A percentile compares a stretch with the other conserved stretches of the same genome.
Conservation (phyloP, 2,113 vertebrate genomes). For the Poecilia latipinna region DNA sequence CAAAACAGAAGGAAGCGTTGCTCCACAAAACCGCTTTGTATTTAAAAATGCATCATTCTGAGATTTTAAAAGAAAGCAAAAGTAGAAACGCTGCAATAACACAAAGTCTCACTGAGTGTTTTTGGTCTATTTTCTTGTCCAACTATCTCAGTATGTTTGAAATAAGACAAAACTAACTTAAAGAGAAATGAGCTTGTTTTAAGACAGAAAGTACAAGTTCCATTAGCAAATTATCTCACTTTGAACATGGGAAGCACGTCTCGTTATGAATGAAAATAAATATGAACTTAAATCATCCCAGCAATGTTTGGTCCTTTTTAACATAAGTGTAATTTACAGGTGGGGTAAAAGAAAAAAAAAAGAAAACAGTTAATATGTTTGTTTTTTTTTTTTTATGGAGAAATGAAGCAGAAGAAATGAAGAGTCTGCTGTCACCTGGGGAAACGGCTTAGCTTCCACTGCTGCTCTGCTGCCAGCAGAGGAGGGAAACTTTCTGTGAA, state of each 20-base stretch:
- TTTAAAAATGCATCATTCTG: not conserved
- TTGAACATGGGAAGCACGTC: too few species aligned
- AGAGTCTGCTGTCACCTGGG: not conserved
- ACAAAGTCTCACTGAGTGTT: too few species aligned
- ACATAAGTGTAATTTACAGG: not conserved
- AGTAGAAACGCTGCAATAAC: too few species aligned
- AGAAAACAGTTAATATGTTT: too few species aligned
- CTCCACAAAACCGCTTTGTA: not conserved
- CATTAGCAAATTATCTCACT: too few species aligned
- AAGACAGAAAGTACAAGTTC: too few species aligned
- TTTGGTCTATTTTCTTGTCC: too few species aligned
- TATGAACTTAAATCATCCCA: not conserved
- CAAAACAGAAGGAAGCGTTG: conserved; percentile 8
- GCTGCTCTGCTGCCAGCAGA: not conserved
- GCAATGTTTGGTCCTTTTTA: not conserved
- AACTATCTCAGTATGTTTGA: too few species aligned
- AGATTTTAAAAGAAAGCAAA: too few species aligned
- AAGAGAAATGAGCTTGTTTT: too few species aligned
- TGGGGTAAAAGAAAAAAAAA: not conserved
- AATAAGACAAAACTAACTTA: too few species aligned
- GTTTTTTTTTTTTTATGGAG: not conserved
- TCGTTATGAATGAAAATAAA: not conserved
- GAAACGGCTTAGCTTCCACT: not conserved
- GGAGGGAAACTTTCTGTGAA: not conserved
- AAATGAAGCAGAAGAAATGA: not conserved